Evolutionary conservation across 2,888 invertebrate genomes (phyloP), one percentile per base, ranked within the genome.

Genomic region (Coenonympha glycerion): DNA sequence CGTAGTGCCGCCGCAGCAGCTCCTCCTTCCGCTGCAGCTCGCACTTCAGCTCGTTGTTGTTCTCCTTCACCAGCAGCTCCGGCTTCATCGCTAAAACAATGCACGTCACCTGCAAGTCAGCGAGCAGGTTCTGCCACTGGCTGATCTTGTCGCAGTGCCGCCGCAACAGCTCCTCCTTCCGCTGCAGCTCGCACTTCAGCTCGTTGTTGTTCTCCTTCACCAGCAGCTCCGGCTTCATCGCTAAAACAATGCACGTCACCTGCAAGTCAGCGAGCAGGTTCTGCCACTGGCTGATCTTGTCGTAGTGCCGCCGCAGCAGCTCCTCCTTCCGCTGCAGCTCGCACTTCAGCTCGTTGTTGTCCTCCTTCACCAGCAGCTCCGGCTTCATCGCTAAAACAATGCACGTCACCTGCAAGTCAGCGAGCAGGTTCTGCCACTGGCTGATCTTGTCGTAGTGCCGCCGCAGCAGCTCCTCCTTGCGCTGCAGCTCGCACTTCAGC

Each of bases 261-360:
- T 93, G 92, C 55, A 24, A 24, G 24, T 24, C 24, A 6, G 24
- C 24, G 24, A 24, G 24, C 51, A 97, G 85, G 61, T 91, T 92
- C 79, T 97, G 96, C 97, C 97, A 98, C 47, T 94, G 92, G 21
- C 92, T 92, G 46, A 98, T 92, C 73, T 97, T 96, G 57, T 96
- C 96, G 67, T 95, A 94, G 68, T 97, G 96, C 50, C 95, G 90
- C 62, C 95, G 91, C 11, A 98, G 87, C 2, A 98, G 81, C 47
- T 94, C 93, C 56, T 98, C 97, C 73, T 98, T 98, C 9, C 97
- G 89, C 6, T 91, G 90, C 46, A 97, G 87, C 77, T 98, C 97
- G 55, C 91, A 88, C 62, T 92, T 91, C 19, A 98, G 80, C 72
- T 98, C 97, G 60, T 90, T 91, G 62, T 95, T 95, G 68, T 97